Evolutionary conservation across 2,113 vertebrate species (phyloP), one percentile per base, ranked within the genome.

Genomic region (Isichthys henryi): DNA sequence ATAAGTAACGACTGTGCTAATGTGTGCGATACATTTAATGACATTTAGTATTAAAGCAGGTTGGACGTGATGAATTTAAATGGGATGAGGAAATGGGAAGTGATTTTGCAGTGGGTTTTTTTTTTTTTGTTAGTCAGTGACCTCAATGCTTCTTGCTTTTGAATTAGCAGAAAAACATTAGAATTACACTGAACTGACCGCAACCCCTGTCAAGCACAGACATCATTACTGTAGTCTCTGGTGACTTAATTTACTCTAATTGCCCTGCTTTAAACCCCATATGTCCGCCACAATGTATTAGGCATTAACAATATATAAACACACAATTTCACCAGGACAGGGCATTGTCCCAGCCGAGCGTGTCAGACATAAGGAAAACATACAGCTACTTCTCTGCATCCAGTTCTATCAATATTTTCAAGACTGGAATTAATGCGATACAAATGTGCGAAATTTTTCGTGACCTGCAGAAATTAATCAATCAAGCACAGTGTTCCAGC

Each of bases 181-280:
- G 10, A 35, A 87, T 56, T 52, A 56, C 11, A 17, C 17, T 53
- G 27, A 53, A 35, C 39, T 53, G 85, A 87, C 49, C 85, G 3
- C n/a, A 19, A 53, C n/a, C 49, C 50, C 50, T 39, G 13, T 87
- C 23, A 0, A 17, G 27, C 23, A 52, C 31, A 86, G 31, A 52
- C 49, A 86, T 45, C 84, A 86, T 49, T 52, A 49, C 13, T 86
- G 46, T 46, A n/a, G 46, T 86, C 84, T 86, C 84, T 52, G 46
- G n/a, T 31, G 84, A 86, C 39, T 52, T 86, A 50, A 86, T 86
- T 86, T 86, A 86, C n/a, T 86, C 23, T 35, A 86, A 86, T 86
- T 52, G 84, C 49, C 53, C 27, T 17, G 8, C 49, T 35, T 10
- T n/a, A 53, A 86, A 17, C 84, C 84, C 23, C 49, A 52, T 45